Conservation (phyloP, 2,888 invertebrate species). For the Adela reaumurella region DNA sequence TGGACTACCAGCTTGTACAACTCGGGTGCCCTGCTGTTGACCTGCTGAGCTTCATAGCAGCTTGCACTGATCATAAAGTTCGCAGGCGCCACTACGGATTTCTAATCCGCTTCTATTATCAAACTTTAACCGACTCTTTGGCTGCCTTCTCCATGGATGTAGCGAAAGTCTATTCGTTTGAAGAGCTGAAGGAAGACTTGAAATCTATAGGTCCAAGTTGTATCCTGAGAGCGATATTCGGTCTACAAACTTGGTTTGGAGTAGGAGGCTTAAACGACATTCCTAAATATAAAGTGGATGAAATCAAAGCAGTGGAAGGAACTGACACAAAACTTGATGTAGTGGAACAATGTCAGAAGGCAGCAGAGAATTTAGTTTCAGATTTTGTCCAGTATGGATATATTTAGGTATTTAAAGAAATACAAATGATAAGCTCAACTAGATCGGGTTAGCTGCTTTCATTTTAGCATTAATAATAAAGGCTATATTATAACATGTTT, state of each 20-base stretch:
- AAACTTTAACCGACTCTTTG: background rate
- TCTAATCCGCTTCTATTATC: background rate
- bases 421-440: too few species aligned
- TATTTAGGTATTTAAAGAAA: background rate
- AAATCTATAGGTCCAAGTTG: background rate
- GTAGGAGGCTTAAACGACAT: background rate
- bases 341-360: background rate
- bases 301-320: background rate
- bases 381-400: background rate
- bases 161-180: background rate
- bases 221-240: background rate
- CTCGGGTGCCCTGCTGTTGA: background rate
- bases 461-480: too few species aligned
- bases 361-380: background rate
- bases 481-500: too few species aligned
- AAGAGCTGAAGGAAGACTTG: background rate
- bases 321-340: background rate
- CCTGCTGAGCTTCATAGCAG: background rate
- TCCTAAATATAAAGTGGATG: background rate
- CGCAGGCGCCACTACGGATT: background rate
- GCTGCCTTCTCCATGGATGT: background rate
- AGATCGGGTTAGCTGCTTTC: too few species aligned
- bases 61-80: background rate
- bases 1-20: background rate
- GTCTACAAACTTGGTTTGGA: background rate